phyloP scores from a whole-genome alignment of 35 echinoderm and acorn worm species.

The Acanthaster planci region DNA sequence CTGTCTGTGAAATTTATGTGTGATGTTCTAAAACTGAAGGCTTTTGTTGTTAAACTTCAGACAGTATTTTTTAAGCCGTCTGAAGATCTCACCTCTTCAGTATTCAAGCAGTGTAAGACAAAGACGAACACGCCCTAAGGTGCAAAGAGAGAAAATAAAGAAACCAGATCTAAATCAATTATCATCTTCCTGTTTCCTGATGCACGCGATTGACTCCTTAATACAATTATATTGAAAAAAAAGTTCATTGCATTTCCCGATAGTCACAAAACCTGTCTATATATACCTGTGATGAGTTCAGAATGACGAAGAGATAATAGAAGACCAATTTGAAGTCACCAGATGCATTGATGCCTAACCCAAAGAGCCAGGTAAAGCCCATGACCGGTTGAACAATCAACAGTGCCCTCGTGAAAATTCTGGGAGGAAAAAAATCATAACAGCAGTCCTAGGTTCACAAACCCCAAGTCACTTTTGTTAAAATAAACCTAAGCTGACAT shows the following conservation, averaged over 20 bases:
- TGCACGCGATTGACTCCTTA: no score
- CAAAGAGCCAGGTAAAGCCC: slow-evolving; percentile 9
- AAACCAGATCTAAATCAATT: no score
- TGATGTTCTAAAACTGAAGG: no score
- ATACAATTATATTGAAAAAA: neutral
- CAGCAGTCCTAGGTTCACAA: no score
- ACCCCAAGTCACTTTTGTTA: no score
- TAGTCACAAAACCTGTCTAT: neutral
- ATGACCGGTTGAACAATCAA: neutral
- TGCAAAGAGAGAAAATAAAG: neutral
- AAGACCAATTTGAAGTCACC: neutral
- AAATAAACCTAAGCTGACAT: no score
- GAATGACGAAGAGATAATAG: slow-evolving; percentile 8
- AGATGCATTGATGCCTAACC: neutral
- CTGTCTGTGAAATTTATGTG: no score
- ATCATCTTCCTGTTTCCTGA: no score
- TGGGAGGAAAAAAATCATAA: neutral
- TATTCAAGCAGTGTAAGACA: neutral
- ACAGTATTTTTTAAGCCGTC: no score
- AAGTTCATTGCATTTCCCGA: no score
- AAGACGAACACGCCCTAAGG: slow-evolving; percentile 7
- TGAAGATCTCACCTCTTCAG: slow-evolving; percentile 4
- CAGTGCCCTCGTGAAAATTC: neutral
- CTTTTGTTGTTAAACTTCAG: no score
- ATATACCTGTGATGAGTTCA: slow-evolving; percentile 1